Conservation (phyloP, 2,797 vertebrate species). For the Artibeus jamaicensis region DNA sequence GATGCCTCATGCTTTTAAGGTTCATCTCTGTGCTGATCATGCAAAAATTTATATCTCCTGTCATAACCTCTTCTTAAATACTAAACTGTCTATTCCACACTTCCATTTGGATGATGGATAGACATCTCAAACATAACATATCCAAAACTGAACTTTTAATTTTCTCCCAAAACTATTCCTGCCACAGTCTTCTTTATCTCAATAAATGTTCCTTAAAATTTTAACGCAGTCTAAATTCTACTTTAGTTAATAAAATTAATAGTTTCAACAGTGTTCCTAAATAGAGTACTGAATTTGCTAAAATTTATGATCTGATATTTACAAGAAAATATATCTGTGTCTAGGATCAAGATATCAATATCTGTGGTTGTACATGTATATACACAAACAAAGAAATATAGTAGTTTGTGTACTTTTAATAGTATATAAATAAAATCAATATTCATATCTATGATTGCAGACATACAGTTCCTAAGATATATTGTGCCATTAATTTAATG, state of each 20-base stretch:
- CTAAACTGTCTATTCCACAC: background rate
- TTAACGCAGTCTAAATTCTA: background rate
- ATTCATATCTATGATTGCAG: background rate
- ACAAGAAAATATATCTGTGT: background rate
- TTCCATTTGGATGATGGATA: background rate
- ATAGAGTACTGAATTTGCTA: background rate
- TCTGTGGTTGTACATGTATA: background rate
- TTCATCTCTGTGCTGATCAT: background rate
- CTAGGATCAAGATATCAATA: background rate
- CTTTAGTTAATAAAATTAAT: background rate
- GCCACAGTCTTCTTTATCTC: background rate
- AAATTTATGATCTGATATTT: conserved; percentile 7
- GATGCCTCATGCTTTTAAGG: background rate
- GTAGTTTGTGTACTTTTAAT: background rate
- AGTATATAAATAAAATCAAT: background rate
- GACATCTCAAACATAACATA: background rate
- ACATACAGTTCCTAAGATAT: background rate
- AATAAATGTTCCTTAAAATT: conserved; percentile 26
- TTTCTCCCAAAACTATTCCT: background rate
- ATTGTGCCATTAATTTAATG: background rate
- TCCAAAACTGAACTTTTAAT: background rate
- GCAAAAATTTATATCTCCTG: background rate
- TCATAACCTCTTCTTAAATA: background rate
- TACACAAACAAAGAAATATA: background rate
- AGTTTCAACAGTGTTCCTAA: background rate